phyloP scores from a whole-genome alignment of 2,113 vertebrate species.

The Narcine bancroftii region DNA sequence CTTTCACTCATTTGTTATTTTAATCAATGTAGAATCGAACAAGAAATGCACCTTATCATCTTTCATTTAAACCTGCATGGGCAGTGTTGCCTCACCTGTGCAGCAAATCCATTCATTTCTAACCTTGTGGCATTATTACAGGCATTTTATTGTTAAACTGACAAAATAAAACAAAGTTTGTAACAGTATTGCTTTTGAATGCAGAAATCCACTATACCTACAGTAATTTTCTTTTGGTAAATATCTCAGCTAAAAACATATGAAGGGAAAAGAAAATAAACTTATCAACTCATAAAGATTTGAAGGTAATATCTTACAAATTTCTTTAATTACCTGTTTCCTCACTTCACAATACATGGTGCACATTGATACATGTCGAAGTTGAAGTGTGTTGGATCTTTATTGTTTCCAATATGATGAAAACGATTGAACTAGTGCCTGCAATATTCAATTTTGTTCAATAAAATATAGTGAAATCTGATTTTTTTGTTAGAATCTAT shows the following conservation, averaged over 20 bases:
- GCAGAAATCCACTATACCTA: slow-evolving; percentile 28
- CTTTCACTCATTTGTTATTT: not conserved
- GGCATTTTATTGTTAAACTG: slow-evolving; percentile 32
- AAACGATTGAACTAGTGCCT: slow-evolving; percentile 87
- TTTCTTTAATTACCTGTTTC: slow-evolving; percentile 84
- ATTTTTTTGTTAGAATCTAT: slow-evolving; percentile 97
- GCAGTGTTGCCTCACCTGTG: not conserved
- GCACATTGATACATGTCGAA: slow-evolving; percentile 77
- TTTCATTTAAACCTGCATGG: not conserved
- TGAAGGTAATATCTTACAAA: slow-evolving; percentile 93
- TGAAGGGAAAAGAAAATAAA: slow-evolving; percentile 55
- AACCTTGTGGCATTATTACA: slow-evolving; percentile 10
- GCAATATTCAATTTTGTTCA: slow-evolving; percentile 88
- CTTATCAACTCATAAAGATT: slow-evolving; percentile 72
- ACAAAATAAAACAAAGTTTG: slow-evolving; percentile 33
- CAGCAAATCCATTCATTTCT: slow-evolving; percentile 19
- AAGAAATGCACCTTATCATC: not conserved
- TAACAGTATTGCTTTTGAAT: slow-evolving; percentile 34
- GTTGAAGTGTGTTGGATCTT: slow-evolving; percentile 75
- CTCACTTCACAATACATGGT: slow-evolving; percentile 80
- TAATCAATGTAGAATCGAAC: slow-evolving; percentile 20
- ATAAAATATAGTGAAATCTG: slow-evolving; percentile 92
- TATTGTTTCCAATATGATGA: slow-evolving; percentile 96
- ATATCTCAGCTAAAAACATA: slow-evolving; percentile 34
- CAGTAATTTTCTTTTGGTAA: slow-evolving; percentile 26